Percentiles rank a stretch among this genome's conserved stretches.
These are phyloP conservation scores for Henricia sp. DNA, from an alignment of 53 echinoderm and acorn worm genomes.

Conservation along the genomic window DNA sequence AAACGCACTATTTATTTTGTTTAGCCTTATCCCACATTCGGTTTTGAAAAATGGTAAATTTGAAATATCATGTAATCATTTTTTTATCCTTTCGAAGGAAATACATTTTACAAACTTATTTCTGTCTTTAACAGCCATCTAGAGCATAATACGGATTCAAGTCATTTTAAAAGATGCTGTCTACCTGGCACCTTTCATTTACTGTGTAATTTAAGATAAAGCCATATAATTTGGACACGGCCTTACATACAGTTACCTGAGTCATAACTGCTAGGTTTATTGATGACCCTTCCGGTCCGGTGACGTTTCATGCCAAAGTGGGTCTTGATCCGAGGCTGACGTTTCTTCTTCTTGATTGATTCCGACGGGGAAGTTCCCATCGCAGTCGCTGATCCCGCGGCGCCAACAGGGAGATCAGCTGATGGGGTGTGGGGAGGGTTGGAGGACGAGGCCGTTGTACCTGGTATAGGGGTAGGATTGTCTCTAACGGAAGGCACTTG, in stretches of 20 bases:
- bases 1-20: no score
- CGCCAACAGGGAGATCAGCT: slow-evolving; percentile 50
- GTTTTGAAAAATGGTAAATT: no score
- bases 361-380: slow-evolving; percentile 14
- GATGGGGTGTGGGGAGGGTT: slow-evolving; percentile 40
- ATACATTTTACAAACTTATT: no score
- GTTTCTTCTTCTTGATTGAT: slow-evolving; percentile 13
- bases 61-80: no score
- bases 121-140: no score
- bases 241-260: slow-evolving; percentile 40
- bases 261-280: slow-evolving; percentile 48
- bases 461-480: slow-evolving; percentile 41
- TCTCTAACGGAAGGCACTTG: slow-evolving; percentile 14
- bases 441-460: slow-evolving; percentile 35
- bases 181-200: no score
- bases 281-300: not conserved
- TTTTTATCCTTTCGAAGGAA: no score
- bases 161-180: no score
- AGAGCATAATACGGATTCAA: no score
- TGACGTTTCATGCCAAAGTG: slow-evolving; percentile 61
- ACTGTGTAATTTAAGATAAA: no score
- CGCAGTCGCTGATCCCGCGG: slow-evolving; percentile 60
- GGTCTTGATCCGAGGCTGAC: slow-evolving; percentile 18
- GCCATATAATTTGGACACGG: no score
- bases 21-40: no score